Conservation (phyloP, 1,140 invertebrate species). For the Polypedilum vanderplanki region DNA sequence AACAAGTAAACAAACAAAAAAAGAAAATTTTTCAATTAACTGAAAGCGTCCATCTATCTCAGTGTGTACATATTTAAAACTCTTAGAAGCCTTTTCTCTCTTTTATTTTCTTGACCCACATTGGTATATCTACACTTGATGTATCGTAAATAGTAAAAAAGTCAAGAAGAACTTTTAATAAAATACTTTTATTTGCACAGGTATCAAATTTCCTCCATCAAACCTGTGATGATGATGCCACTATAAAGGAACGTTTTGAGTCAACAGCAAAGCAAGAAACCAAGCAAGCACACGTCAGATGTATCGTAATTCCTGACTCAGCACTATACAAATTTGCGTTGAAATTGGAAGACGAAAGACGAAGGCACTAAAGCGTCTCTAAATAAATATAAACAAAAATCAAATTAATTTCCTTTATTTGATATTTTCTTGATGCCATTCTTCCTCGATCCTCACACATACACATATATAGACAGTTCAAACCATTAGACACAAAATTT, state of each 20-base stretch:
- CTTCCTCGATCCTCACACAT: not conserved
- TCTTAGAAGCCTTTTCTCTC: too few relatives aligned
- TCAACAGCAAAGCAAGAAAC: not conserved
- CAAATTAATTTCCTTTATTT: slow-evolving; percentile 26
- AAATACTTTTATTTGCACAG: not conserved
- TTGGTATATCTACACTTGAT: not conserved
- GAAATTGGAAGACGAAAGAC: not conserved
- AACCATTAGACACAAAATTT: not conserved
- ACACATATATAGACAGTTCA: not conserved
- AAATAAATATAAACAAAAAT: slow-evolving; percentile 28
- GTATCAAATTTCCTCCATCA: not conserved
- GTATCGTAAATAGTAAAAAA: not conserved
- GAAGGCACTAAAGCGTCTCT: slow-evolving; percentile 12
- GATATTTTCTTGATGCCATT: not conserved
- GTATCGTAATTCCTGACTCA: too few relatives aligned
- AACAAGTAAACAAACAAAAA: not conserved
- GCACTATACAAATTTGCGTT: too few relatives aligned
- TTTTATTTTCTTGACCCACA: not conserved
- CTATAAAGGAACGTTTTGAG: not conserved
- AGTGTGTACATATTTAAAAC: too few relatives aligned
- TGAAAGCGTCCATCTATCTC: not conserved
- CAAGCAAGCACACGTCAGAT: too few relatives aligned
- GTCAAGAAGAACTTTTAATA: slow-evolving; percentile 13
- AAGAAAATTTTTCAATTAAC: not conserved
- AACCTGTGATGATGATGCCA: not conserved